Base-by-base conservation (phyloP, 2,113 vertebrate genomes). In the Vulpes lagopus region DNA sequence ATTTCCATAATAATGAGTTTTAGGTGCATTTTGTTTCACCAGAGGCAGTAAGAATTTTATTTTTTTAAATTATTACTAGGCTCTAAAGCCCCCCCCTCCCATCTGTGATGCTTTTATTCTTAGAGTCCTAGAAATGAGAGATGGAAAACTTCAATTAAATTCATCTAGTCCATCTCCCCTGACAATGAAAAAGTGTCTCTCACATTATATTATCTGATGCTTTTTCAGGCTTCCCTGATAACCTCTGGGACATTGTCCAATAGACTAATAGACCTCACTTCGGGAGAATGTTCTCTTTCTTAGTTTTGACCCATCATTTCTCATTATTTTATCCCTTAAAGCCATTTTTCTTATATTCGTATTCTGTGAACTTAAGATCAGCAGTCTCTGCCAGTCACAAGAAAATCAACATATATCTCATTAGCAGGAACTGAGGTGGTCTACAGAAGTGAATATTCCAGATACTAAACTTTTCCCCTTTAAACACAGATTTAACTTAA, bases 101-200 rank as follows among this genome's bases (percentile, higher is more conserved):
- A 73, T 97, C 79, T 95, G 35, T 69, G 27, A 6, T 27, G 57
- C 64, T 95, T 32, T 95, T 97, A 93, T 96, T 95, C 78, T 92
- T 86, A 96, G 85, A 89, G 55, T 57, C 84, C 93, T 94, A 90
- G 67, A 82, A 92, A 86, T 92, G 80, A 97, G 87, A 91, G 92
- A 49, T 91, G 91, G 62, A 81, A 2, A 96, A 96, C 91, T 95
- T 95, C 94, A 98, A 93, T 95, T 97, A 97, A 97, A 95, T 91
- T 11, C 57, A 90, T 96, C 94, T 96, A 95, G 81, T 85, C 25
- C 65, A 69, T 96, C 94, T 97, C 95, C 96, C 76, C 92, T 98
- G 96, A 91, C 81, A 79, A 14, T 95, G 94, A 7, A 11, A 57
- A 94, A 96, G 90, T 86, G 53, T 94, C 97, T 85, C 11, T 96